Conservation (phyloP, 2,113 vertebrate genomes). For the Mobula hypostoma region DNA sequence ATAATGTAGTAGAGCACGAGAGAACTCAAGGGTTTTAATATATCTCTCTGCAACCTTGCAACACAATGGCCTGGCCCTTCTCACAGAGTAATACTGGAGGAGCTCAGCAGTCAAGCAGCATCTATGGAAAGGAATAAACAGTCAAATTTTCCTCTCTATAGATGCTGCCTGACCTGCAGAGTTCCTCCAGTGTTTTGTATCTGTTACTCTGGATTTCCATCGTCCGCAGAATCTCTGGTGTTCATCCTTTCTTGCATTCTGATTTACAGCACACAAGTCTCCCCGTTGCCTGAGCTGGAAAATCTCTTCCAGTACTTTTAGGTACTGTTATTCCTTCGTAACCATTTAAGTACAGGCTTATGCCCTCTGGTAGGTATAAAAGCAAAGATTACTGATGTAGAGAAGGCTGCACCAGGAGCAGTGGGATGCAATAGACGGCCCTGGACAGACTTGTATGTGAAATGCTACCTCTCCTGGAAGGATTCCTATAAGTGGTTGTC, state of each 20-base stretch:
- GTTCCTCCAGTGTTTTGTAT: no score
- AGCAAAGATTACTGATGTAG: neutral
- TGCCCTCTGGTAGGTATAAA: neutral
- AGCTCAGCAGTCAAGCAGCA: no score
- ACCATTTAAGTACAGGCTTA: neutral
- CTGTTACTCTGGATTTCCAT: no score
- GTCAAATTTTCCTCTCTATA: no score
- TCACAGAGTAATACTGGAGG: neutral
- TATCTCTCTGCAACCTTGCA: neutral
- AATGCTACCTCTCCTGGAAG: no score
- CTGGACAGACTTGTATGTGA: no score
- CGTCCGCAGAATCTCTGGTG: no score
- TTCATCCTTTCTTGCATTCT: neutral
- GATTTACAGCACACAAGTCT: neutral
- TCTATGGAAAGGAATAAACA: no score
- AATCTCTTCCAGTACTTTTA: neutral
- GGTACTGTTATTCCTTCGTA: neutral
- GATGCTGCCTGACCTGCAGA: no score
- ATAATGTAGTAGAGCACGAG: neutral
- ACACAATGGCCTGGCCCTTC: constrained; percentile 7
- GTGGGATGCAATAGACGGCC: no score
- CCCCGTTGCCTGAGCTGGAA: neutral
- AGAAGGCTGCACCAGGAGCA: no score
- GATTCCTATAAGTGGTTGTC: no score
- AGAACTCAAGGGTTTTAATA: constrained; percentile 1